Evolutionary conservation across 2,113 vertebrate species (phyloP).

Genomic region (Rhynchomys soricoides): DNA sequence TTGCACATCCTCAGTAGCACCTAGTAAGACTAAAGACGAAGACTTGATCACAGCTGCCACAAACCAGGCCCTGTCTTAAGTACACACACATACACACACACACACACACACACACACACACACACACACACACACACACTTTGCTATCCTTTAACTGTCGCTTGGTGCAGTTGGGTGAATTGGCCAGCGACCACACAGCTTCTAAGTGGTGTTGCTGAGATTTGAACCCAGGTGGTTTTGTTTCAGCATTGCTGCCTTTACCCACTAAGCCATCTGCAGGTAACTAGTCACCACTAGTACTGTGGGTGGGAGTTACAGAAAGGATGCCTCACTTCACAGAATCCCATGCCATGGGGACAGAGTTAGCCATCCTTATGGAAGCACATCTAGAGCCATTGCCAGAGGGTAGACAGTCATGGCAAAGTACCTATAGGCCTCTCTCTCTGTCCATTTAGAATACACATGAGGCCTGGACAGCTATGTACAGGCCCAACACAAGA

Average conservation of each 20-base stretch:
- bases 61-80: neutral
- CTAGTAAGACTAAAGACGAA: neutral
- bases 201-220: neutral
- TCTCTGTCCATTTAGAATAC: neutral
- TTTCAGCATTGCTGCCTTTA: constrained; percentile 27
- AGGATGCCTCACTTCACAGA: neutral
- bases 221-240: neutral
- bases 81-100: neutral
- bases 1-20: neutral
- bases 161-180: neutral
- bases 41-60: neutral
- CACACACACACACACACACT: neutral
- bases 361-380: neutral
- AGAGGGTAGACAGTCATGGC: neutral
- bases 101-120: neutral
- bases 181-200: neutral
- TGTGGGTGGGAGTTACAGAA: neutral
- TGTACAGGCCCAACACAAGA: neutral
- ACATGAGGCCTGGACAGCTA: neutral
- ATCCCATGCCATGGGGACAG: neutral
- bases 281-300: neutral
- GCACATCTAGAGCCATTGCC: neutral
- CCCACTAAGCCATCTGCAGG: neutral
- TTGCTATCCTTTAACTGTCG: neutral
- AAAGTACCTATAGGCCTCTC: neutral